Base-by-base conservation (phyloP, 2,888 invertebrate species). In the Andrena chrysosceles region DNA sequence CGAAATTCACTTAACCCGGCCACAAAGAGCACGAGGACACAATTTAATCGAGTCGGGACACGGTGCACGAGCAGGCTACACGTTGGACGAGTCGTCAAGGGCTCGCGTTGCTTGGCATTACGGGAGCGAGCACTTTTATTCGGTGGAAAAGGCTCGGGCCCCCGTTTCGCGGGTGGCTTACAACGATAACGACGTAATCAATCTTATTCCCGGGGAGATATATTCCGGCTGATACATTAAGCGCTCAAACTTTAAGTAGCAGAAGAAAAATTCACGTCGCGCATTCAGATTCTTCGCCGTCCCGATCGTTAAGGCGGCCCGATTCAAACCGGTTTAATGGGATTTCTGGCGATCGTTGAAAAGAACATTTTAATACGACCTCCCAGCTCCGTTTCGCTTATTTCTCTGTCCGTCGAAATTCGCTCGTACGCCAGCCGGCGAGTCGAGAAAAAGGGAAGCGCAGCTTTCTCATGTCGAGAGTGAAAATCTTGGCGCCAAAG, bases 1-100 rank as follows among this genome's bases (percentile, higher is more conserved):
- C 81, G 85, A 90, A 91, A 91, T 86, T 90, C 89, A 88, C 86
- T 91, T 90, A 90, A 91, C 91, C 91, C 87, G 87, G 91, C 85
- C 66, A 74, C 77, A 75, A 75, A 75, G 78, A 68, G 84, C 77
- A 77, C 83, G 71, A 86, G 88, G 91, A 89, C 90, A 87, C 89
- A 91, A 91, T 91, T 91, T 92, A 90, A 91, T 92, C 89, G 89
- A 92, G 89, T 90, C 87, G 71, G n/a, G 71, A 63, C 81, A 71
- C 81, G 80, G 71, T 62, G 42, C 66, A 23, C 70, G 81, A 67
- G 62, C 77, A 52, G 60, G 23, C 59, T 29, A 48, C 66, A 63
- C 75, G 83, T 78, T 74, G 83, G 68, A 35, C 78, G 67, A 83
- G 84, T 82, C 82, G 80, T 88, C 86, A 81, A 63, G 63, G 64